These are phyloP conservation scores for Sebastes aleutianus DNA, from an alignment of 2,797 vertebrate species.

Conservation along the genomic window DNA sequence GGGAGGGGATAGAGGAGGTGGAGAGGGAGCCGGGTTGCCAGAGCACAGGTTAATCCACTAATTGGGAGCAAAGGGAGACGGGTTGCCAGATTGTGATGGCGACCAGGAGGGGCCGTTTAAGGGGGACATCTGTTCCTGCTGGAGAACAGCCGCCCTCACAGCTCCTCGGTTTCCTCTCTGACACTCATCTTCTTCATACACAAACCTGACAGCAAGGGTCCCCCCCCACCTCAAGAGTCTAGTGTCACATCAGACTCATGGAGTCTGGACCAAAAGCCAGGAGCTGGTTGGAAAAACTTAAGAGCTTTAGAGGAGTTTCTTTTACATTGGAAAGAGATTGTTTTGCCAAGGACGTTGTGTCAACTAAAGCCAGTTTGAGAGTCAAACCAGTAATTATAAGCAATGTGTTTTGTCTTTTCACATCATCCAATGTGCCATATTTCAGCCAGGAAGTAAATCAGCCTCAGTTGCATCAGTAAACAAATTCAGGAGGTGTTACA, in stretches of 20 bases:
- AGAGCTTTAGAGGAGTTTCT: slow-evolving; percentile 1
- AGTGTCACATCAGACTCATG: not conserved
- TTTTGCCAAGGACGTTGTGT: slow-evolving; percentile 27
- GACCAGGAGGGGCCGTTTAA: slow-evolving; percentile 84
- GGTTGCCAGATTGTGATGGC: slow-evolving; percentile 81
- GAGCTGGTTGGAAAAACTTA: slow-evolving; percentile 28
- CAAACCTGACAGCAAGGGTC: slow-evolving; percentile 37
- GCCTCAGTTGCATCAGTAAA: not conserved
- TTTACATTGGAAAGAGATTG: not conserved
- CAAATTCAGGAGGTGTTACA: not conserved
- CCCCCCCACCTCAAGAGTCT: not conserved
- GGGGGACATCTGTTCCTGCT: slow-evolving; percentile 84
- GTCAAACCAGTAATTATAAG: slow-evolving; percentile 22
- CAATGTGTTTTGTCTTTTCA: slow-evolving; percentile 16
- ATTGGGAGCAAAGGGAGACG: slow-evolving; percentile 78
- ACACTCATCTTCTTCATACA: slow-evolving; percentile 68
- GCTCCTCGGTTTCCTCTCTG: slow-evolving; percentile 59
- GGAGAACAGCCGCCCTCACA: slow-evolving; percentile 77
- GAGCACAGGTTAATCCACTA: slow-evolving; percentile 83
- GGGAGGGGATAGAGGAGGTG: slow-evolving; percentile 36
- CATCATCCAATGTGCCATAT: not conserved
- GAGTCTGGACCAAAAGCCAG: slow-evolving; percentile 9
- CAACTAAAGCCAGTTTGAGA: slow-evolving; percentile 18
- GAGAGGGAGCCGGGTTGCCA: slow-evolving; percentile 59
- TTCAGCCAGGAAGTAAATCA: not conserved